These are phyloP conservation scores for Maccullochella peelii DNA, from an alignment of 2,113 vertebrate genomes.

Conservation along the genomic window DNA sequence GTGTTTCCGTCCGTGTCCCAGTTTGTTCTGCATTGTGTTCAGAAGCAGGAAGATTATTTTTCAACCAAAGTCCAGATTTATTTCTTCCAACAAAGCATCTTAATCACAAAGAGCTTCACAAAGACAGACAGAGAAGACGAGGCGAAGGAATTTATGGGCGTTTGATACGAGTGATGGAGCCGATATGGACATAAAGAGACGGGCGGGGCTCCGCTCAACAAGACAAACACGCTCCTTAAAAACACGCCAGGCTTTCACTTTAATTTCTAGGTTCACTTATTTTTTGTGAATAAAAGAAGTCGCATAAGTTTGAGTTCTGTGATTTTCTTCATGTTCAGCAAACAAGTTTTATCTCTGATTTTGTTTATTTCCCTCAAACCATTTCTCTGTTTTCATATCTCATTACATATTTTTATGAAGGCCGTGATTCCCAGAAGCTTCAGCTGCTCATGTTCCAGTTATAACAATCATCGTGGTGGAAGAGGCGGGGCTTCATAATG, in stretches of 20 bases:
- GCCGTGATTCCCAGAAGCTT: too few relatives aligned
- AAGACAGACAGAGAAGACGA: neutral
- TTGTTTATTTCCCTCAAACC: too few relatives aligned
- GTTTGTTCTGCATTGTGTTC: slow-evolving; percentile 1
- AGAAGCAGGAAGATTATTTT: neutral
- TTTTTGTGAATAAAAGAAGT: neutral
- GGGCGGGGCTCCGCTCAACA: neutral
- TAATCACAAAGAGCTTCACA: neutral
- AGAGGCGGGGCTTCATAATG: neutral
- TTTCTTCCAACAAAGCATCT: slow-evolving; percentile 1
- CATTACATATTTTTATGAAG: too few relatives aligned
- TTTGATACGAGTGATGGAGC: neutral
- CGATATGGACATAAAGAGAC: neutral
- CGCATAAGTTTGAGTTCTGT: neutral
- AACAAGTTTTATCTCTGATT: too few relatives aligned
- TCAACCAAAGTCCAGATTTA: slow-evolving; percentile 24
- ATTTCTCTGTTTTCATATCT: too few relatives aligned
- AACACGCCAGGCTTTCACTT: too few relatives aligned
- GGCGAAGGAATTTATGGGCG: slow-evolving; percentile 7
- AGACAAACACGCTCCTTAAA: too few relatives aligned
- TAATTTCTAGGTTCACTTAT: neutral
- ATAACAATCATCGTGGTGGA: too few relatives aligned
- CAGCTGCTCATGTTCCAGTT: too few relatives aligned
- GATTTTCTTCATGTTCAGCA: too few relatives aligned
- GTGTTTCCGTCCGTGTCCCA: slow-evolving; percentile 26